phyloP scores from a whole-genome alignment of 1,140 invertebrate genomes.

The Samia ricini region DNA sequence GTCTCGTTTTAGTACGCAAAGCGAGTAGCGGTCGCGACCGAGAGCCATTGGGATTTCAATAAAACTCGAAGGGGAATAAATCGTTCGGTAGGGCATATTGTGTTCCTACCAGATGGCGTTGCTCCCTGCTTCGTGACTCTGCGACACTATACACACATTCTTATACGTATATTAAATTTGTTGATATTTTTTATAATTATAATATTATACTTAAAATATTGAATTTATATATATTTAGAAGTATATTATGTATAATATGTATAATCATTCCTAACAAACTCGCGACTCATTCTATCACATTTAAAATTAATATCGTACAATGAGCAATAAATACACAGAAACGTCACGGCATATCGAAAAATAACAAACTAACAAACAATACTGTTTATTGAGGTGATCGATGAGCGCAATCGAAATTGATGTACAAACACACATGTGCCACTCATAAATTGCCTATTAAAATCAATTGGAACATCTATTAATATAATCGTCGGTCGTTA shows the following conservation, averaged over 20 bases:
- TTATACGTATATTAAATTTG: background rate
- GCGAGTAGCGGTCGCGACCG: constrained; percentile 15
- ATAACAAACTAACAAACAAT: constrained; percentile 27
- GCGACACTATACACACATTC: background rate
- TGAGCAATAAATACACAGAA: background rate
- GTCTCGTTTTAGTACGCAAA: constrained; percentile 14
- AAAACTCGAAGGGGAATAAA: constrained; percentile 53
- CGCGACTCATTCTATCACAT: background rate
- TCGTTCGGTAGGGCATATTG: constrained; percentile 34
- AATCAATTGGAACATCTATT: constrained; percentile 30
- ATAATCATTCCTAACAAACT: too few species aligned
- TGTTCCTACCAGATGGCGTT: constrained; percentile 42
- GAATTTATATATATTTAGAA: too few species aligned
- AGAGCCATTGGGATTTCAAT: constrained; percentile 49
- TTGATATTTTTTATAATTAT: background rate
- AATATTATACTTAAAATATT: background rate
- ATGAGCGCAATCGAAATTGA: constrained; percentile 16
- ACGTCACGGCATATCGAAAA: constrained; percentile 4
- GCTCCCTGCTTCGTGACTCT: constrained; percentile 1
- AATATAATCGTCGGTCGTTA: constrained; percentile 19
- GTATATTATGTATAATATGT: too few species aligned
- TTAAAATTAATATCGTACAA: background rate
- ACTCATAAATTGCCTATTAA: constrained; percentile 26
- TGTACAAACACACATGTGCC: constrained; percentile 20
- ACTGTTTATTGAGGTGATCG: constrained; percentile 26